Evolutionary conservation across 1,140 invertebrate species (phyloP).

Genomic region (Varroa destructor): DNA sequence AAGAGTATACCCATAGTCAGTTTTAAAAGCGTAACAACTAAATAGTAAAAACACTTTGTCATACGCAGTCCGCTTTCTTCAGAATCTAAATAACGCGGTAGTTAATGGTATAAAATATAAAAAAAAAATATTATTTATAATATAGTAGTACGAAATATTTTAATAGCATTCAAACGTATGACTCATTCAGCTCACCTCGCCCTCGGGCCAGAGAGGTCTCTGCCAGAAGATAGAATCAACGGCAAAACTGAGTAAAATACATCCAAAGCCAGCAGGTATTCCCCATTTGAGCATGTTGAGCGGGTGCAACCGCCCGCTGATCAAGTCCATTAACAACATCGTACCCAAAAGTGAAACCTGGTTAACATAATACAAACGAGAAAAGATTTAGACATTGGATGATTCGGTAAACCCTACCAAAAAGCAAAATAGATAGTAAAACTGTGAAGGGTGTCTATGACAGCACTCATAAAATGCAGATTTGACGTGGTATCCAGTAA

Average conservation of each 20-base stretch:
- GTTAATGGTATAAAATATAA: too few species aligned
- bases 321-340: constrained; percentile 65
- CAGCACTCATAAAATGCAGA: too few species aligned
- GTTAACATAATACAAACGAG: constrained; percentile 4
- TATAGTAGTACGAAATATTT: too few species aligned
- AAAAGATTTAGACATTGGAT: constrained; percentile 12
- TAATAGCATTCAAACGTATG: background rate
- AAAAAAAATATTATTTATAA: too few species aligned
- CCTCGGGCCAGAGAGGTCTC: constrained; percentile 84
- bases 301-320: constrained; percentile 43
- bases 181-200: constrained; percentile 46
- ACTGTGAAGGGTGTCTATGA: too few species aligned
- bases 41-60: background rate
- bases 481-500: too few species aligned
- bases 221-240: constrained; percentile 90
- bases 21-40: background rate
- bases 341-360: constrained; percentile 56
- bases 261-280: constrained; percentile 52
- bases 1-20: background rate
- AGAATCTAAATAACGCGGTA: too few species aligned
- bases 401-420: background rate
- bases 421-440: too few species aligned
- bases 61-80: too few species aligned
- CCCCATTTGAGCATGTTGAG: constrained; percentile 35
- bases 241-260: constrained; percentile 56